Evolutionary conservation across 2,888 invertebrate genomes (phyloP), one percentile per base, ranked within the genome.

Genomic region (Polyommatus icarus): DNA sequence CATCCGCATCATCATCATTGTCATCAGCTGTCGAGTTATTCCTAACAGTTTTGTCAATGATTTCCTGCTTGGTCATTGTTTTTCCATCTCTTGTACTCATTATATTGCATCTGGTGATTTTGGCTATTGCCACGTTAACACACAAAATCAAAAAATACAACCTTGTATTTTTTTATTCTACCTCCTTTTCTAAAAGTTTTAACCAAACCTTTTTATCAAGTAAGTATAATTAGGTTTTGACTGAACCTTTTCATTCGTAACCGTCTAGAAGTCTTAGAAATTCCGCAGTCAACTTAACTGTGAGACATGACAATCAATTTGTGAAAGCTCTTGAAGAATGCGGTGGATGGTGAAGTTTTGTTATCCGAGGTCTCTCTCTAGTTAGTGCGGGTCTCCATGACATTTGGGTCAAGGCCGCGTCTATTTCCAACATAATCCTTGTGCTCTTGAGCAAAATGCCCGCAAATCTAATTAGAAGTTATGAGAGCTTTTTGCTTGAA

Each of bases 331-430:
- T 67, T 67, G 67, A 67, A 67, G 32, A 67, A 67, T 67, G 76
- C 59, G 61, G 61, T 76, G 61, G 46, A 40, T 40, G 18, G 54
- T 78, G 76, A 72, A 76, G 40, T 77, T 36, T 76, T 78, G 78
- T 73, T 54, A 54, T 67, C 54, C 78, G 78, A 80, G 80, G 80
- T 78, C 78, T 78, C 61, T 50, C 54, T 78, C 67, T 61, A 77
- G 76, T 61, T 73, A 46, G 75, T 78, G 54, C 78, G 73, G 76
- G 78, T 77, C 78, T 80, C 73, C 77, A 76, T 76, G 67, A 76
- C 61, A 81, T 79, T 76, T 80, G 77, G 79, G 81, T 81, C 81
- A 81, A 75, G 81, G 80, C 78, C 20, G 76, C 61, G 78, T 80
- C 80, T 81, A 80, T 81, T 81, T 81, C 61, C 72, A 76, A 78